These are phyloP conservation scores for Musca vetustissima DNA, from an alignment of 1,140 invertebrate genomes.

Conservation along the genomic window DNA sequence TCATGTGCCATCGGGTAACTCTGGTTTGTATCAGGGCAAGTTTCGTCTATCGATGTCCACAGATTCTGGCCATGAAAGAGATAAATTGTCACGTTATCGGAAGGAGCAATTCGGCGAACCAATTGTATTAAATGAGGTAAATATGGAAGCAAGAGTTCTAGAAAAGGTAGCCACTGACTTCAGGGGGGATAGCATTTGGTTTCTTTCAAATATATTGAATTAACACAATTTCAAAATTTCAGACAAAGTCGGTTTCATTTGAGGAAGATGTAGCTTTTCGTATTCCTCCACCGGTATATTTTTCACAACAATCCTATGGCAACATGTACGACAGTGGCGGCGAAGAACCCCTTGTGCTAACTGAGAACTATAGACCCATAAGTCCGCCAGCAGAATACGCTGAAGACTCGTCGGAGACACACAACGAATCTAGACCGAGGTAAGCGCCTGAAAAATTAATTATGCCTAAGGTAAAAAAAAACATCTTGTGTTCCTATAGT, in stretches of 20 bases:
- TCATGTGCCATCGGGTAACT: slow-evolving; percentile 14
- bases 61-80: not conserved
- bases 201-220: too few relatives aligned
- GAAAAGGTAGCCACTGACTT: too few relatives aligned
- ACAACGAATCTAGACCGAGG: slow-evolving; percentile 50
- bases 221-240: not conserved
- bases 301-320: slow-evolving; percentile 41
- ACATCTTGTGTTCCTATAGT: too few relatives aligned
- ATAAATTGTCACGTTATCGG: slow-evolving; percentile 9
- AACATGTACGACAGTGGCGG: slow-evolving; percentile 40
- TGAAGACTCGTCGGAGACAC: slow-evolving; percentile 51
- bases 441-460: too few relatives aligned
- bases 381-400: slow-evolving; percentile 69
- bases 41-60: slow-evolving; percentile 4
- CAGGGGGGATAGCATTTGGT: too few relatives aligned
- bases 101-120: slow-evolving; percentile 11
- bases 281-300: slow-evolving; percentile 50
- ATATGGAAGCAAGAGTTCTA: not conserved
- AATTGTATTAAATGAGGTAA: slow-evolving; percentile 8
- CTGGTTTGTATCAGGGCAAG: slow-evolving; percentile 4
- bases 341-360: slow-evolving; percentile 52
- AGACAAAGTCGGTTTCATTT: slow-evolving; percentile 22
- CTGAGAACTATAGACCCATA: slow-evolving; percentile 61
- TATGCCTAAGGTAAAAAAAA: too few relatives aligned
- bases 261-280: slow-evolving; percentile 41